Percentiles rank a stretch among this genome's conserved stretches.
Evolutionary conservation across 2,113 vertebrate genomes (phyloP).

Genomic region (Megaleporinus macrocephalus): DNA sequence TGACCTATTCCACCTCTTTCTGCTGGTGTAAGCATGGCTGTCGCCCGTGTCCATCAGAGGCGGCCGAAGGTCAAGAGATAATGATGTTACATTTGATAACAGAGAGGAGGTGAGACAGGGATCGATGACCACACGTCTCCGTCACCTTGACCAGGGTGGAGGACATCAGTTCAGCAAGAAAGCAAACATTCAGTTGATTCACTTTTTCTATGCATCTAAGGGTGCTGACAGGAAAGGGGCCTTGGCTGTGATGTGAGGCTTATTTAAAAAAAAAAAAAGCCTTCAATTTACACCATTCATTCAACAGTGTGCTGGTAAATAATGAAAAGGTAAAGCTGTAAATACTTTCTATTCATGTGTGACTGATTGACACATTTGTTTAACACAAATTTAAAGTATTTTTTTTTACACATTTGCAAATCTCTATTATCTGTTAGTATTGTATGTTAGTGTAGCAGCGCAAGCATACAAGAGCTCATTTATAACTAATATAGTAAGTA

Average conservation of each 20-base stretch:
- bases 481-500: too few species aligned
- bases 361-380: too few species aligned
- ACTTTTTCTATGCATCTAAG: background rate
- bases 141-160: constrained; percentile 71
- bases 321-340: too few species aligned
- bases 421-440: too few species aligned
- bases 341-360: too few species aligned
- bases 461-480: too few species aligned
- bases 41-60: constrained; percentile 63
- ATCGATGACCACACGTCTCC: constrained; percentile 67
- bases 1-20: constrained; percentile 73
- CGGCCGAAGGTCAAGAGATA: constrained; percentile 61
- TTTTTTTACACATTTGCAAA: too few species aligned
- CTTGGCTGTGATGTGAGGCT: background rate
- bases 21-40: constrained; percentile 80
- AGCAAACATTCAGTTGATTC: background rate
- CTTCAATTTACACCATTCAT: too few species aligned
- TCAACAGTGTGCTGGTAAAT: too few species aligned
- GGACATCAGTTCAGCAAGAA: constrained; percentile 48
- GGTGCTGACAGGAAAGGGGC: background rate
- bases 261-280: too few species aligned
- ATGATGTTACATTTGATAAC: constrained; percentile 76
- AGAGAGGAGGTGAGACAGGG: constrained; percentile 73
- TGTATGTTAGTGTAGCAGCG: too few species aligned
- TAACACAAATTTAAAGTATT: too few species aligned